phyloP scores from a whole-genome alignment of 2,113 vertebrate species.

The Chrysemys picta region DNA sequence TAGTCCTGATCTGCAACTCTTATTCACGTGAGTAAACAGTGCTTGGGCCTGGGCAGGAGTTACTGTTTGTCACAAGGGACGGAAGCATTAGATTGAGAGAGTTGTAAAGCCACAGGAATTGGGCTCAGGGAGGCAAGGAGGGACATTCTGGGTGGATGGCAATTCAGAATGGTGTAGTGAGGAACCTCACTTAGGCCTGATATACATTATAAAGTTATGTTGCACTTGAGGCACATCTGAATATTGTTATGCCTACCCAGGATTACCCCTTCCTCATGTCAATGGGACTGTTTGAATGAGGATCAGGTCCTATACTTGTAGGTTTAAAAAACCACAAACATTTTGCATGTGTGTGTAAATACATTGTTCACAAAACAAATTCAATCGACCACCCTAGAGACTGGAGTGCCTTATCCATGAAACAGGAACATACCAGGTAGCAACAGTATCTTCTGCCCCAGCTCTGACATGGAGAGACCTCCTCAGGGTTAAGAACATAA shows the following conservation, averaged over 20 bases:
- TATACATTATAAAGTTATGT: neutral
- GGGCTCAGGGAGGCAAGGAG: neutral
- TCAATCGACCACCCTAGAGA: neutral
- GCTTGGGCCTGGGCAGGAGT: neutral
- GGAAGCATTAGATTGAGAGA: neutral
- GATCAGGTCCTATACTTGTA: neutral
- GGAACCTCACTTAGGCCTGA: neutral
- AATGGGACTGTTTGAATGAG: conserved; percentile 10
- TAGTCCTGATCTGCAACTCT: neutral
- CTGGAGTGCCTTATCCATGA: neutral
- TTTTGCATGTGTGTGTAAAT: neutral
- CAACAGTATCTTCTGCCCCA: neutral
- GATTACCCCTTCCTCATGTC: neutral
- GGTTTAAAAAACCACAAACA: neutral
- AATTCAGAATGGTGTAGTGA: neutral
- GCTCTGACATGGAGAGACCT: neutral
- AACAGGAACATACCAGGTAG: conserved; percentile 2
- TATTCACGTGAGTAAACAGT: neutral
- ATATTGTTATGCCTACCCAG: neutral
- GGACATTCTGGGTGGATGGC: neutral
- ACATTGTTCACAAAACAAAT: neutral
- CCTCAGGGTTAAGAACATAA: neutral
- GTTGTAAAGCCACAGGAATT: neutral
- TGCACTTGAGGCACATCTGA: neutral
- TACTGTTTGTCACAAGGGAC: neutral